Base-by-base conservation (phyloP, 2,888 invertebrate genomes). In the Pseudococcus longispinus region DNA sequence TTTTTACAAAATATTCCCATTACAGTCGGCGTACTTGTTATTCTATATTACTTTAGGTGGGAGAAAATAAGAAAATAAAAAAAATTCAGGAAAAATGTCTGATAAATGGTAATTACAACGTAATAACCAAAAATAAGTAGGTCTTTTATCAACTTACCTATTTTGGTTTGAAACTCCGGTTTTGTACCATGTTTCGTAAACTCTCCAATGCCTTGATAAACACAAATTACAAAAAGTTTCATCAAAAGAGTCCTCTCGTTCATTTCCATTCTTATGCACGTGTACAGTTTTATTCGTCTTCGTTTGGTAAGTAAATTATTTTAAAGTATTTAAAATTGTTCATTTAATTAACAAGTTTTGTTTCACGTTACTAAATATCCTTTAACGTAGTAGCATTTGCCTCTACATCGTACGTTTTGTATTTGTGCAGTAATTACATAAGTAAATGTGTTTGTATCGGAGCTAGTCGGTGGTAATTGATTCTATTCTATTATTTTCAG, bases 131-230 rank as follows among this genome's bases (percentile, higher is more conserved):
- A 18, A 29, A 80, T n/a, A 80, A 80, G 42, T 80, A 80, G 77
- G 77, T 80, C 4, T 3, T 8, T 2, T 8, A 2, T 3, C 13
- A n/a, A 74, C 20, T n/a, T 32, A 37, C 77, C 77, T 80, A 80
- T 6, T 8, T 29, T 20, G 11, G 5, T 0, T 37, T 20, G 5
- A 8, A 77, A 20, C 4, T 20, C 77, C 9, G 4, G 9, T 80
- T 80, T 80, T 80, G 77, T 80, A 42, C 42, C 11, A 80, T 13
- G 29, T 80, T 80, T 80, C 42, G 77, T n/a, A 80, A 80, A 5
- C 0, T 20, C 3, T n/a, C 18, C 32, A 20, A 42, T 20, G 9
- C 11, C 23, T 23, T 80, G 74, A 74, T 74, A 37, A 74, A 32
- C 8, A 11, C 11, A 29, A 5, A 32, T 70, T 32, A 29, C 70